phyloP scores from a whole-genome alignment of 2,113 vertebrate species.

The Guaruba guarouba region DNA sequence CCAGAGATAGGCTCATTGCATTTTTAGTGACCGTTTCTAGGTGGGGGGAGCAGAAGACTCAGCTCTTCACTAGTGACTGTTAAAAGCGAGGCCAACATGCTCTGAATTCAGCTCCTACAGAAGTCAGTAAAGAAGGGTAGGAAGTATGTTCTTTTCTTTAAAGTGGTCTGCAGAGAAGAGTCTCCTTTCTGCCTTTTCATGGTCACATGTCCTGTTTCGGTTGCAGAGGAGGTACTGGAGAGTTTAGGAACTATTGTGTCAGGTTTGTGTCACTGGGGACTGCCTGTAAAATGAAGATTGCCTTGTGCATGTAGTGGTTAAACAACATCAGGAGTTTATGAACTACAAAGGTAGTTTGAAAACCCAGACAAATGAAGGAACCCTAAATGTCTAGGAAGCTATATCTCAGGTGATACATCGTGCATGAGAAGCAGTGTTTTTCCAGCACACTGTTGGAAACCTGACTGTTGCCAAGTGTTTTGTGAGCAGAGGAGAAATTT shows the following conservation, averaged over 20 bases:
- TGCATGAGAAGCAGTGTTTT: neutral
- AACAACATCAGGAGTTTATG: neutral
- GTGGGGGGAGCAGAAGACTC: neutral
- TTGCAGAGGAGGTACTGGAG: neutral
- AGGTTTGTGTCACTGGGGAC: neutral
- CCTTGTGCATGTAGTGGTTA: neutral
- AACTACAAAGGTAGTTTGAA: neutral
- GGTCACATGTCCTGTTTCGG: neutral
- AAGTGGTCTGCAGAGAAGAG: neutral
- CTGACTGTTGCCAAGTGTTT: neutral
- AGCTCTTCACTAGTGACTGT: neutral
- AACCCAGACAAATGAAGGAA: neutral
- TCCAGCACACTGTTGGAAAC: neutral
- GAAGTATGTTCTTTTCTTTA: neutral
- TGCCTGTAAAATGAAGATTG: neutral
- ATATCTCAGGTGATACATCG: neutral
- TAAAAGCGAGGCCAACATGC: neutral
- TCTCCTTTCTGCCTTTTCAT: neutral
- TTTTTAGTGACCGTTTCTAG: neutral
- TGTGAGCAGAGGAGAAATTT: neutral
- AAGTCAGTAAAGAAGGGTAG: neutral
- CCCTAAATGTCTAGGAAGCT: neutral
- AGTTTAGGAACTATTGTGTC: neutral
- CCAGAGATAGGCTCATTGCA: neutral
- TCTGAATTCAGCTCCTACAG: neutral